Conservation (phyloP, 2,888 invertebrate genomes). For the Aphidoletes aphidimyza region DNA sequence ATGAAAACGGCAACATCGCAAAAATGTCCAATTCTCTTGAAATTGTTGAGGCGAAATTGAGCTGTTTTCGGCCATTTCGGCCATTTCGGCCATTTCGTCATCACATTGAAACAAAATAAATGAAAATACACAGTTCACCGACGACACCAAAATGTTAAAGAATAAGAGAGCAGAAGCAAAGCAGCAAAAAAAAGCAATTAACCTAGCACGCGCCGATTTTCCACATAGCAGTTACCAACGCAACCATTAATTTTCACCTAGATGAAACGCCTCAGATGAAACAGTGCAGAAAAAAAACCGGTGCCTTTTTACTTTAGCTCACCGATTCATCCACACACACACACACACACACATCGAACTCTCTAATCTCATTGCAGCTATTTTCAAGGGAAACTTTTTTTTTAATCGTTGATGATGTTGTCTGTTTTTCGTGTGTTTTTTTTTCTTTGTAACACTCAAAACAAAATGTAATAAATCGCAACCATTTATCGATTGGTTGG, state of each 20-base stretch:
- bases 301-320: too few species aligned
- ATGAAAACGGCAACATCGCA: too few species aligned
- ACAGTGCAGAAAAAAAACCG: not conserved
- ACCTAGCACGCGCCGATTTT: not conserved
- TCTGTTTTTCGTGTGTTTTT: not conserved
- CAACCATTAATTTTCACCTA: constrained; percentile 20
- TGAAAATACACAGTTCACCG: constrained; percentile 13
- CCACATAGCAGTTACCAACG: not conserved
- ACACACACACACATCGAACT: not conserved
- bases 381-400: too few species aligned
- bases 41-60: too few species aligned
- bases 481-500: not conserved
- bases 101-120: not conserved
- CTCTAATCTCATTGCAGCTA: too few species aligned
- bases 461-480: not conserved
- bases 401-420: too few species aligned
- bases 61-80: too few species aligned
- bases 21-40: too few species aligned
- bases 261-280: not conserved
- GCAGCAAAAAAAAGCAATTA: constrained; percentile 8
- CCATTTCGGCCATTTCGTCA: too few species aligned
- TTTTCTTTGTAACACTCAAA: not conserved
- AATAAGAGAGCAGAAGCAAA: too few species aligned
- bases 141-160: too few species aligned
- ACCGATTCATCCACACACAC: too few species aligned